Evolutionary conservation across 2,888 invertebrate genomes (phyloP).

Genomic region (Heliconius charithonia): DNA sequence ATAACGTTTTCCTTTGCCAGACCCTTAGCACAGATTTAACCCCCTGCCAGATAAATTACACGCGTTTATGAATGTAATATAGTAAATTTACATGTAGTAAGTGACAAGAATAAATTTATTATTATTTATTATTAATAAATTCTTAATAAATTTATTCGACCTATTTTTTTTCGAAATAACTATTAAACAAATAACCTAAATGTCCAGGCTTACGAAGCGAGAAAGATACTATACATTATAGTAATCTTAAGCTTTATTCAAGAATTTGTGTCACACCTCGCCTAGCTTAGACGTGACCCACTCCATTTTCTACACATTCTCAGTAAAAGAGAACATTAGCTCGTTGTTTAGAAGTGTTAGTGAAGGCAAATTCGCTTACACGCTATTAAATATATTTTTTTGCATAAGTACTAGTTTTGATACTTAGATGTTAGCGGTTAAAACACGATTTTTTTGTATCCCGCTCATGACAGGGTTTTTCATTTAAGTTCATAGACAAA

Average conservation of each 20-base stretch:
- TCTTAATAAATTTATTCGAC: neutral
- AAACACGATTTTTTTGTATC: no score
- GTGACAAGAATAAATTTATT: no score
- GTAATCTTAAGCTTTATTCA: constrained; percentile 24
- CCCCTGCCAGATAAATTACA: no score
- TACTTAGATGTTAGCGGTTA: no score
- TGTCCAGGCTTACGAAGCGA: neutral
- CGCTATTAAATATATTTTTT: neutral
- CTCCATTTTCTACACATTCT: constrained; percentile 44
- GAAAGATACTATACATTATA: neutral
- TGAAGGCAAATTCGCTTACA: neutral
- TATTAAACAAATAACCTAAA: constrained; percentile 13
- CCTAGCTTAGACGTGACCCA: constrained; percentile 44
- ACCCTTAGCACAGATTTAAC: no score
- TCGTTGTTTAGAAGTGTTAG: constrained; percentile 34
- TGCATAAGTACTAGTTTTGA: neutral
- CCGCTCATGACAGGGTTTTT: no score
- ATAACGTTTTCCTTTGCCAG: no score
- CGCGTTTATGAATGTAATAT: no score
- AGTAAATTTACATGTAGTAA: no score
- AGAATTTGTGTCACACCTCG: constrained; percentile 36
- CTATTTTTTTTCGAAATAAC: neutral
- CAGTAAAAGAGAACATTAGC: constrained; percentile 45
- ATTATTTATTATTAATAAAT: no score
- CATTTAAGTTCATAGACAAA: no score